phyloP scores from a whole-genome alignment of 2,797 vertebrate genomes.

The Lateolabrax maculatus region DNA sequence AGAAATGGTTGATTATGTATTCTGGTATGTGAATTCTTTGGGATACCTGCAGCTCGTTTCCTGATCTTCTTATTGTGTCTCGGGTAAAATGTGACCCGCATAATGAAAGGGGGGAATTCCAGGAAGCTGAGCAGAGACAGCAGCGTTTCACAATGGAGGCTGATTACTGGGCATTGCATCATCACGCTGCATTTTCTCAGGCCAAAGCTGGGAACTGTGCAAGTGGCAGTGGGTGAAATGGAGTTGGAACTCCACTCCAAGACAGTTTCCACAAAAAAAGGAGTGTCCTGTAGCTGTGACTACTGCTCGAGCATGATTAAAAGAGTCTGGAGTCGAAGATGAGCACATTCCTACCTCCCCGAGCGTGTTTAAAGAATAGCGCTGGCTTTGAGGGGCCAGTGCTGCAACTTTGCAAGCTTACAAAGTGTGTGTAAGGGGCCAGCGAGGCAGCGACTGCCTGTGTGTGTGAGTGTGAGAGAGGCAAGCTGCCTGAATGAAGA shows the following conservation, averaged over 20 bases:
- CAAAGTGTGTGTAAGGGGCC: slow-evolving; percentile 20
- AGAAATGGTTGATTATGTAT: neutral
- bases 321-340: slow-evolving; percentile 6
- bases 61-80: slow-evolving; percentile 37
- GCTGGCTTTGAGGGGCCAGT: slow-evolving; percentile 21
- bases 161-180: slow-evolving; percentile 82
- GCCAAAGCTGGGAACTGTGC: slow-evolving; percentile 44
- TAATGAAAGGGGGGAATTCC: slow-evolving; percentile 75
- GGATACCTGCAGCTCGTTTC: slow-evolving; percentile 37
- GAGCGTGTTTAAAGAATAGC: slow-evolving; percentile 15
- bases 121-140: slow-evolving; percentile 62
- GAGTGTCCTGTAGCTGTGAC: slow-evolving; percentile 11
- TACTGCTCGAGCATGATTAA: neutral
- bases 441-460: slow-evolving; percentile 31
- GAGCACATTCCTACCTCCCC: neutral
- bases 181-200: slow-evolving; percentile 53
- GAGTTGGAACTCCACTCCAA: slow-evolving; percentile 39
- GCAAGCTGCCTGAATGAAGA: slow-evolving; percentile 77
- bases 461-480: slow-evolving; percentile 47
- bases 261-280: slow-evolving; percentile 28
- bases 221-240: slow-evolving; percentile 50
- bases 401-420: slow-evolving; percentile 29
- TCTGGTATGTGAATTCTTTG: neutral
- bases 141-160: slow-evolving; percentile 73
- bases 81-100: slow-evolving; percentile 60